Conservation (phyloP, 1,140 invertebrate genomes). For the Apis mellifera region DNA sequence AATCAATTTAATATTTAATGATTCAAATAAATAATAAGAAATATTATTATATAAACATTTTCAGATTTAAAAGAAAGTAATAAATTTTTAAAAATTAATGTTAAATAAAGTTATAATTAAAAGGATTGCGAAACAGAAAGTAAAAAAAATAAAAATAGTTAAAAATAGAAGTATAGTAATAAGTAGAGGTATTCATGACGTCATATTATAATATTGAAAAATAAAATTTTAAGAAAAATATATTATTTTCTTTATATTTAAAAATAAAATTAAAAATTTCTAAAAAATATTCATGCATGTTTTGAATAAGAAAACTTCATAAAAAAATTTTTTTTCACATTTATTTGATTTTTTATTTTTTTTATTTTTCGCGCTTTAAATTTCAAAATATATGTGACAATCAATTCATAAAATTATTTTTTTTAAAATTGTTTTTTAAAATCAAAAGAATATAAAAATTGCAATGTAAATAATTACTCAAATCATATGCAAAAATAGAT, state of each 20-base stretch:
- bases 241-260: no score
- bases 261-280: no score
- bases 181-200: not conserved
- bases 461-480: no score
- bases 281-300: no score
- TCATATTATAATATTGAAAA: no score
- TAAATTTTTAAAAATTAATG: slow-evolving; percentile 5
- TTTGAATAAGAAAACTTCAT: no score
- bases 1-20: slow-evolving; percentile 1
- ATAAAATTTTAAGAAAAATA: no score
- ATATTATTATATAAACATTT: not conserved
- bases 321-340: not conserved
- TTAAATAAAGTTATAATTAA: not conserved
- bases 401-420: no score
- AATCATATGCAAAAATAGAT: no score
- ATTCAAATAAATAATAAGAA: not conserved
- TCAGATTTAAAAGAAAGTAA: not conserved
- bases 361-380: not conserved
- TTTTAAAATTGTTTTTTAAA: no score
- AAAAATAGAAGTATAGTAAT: not conserved
- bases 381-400: no score
- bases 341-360: not conserved
- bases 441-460: no score
- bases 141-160: not conserved
- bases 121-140: not conserved